Percentiles rank a stretch among this genome's conserved stretches.
Evolutionary conservation across 2,797 vertebrate species (phyloP).

Genomic region (Cyclopterus lumpus): DNA sequence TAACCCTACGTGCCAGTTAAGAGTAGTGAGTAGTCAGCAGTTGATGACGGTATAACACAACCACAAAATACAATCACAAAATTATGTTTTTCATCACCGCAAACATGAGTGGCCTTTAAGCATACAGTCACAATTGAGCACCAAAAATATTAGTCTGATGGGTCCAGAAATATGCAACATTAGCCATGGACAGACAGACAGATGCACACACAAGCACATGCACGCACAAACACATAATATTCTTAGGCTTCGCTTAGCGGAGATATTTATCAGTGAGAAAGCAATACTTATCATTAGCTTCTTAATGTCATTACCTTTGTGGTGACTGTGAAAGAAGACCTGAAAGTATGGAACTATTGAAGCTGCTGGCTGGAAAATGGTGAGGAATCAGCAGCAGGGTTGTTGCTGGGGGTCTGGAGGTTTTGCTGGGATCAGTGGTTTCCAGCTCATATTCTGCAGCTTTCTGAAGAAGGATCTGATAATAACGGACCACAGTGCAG

Average conservation of each 20-base stretch:
- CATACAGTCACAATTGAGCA: not conserved
- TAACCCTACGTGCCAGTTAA: not conserved
- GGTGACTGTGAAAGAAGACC: slow-evolving; percentile 39
- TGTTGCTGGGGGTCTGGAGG: slow-evolving; percentile 15
- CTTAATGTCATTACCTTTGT: slow-evolving; percentile 56
- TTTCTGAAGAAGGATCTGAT: slow-evolving; percentile 64
- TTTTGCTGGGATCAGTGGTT: slow-evolving; percentile 22
- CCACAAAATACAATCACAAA: not conserved
- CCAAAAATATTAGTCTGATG: not conserved
- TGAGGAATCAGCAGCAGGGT: slow-evolving; percentile 28
- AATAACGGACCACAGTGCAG: slow-evolving; percentile 74
- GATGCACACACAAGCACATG: not conserved
- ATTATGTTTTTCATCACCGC: not conserved
- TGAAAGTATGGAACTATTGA: slow-evolving; percentile 31
- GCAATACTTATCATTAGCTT: no score
- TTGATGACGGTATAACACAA: not conserved
- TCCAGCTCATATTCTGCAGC: slow-evolving; percentile 45
- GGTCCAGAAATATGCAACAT: not conserved
- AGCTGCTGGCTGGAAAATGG: slow-evolving; percentile 41
- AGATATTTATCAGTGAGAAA: not conserved
- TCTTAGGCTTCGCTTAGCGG: not conserved
- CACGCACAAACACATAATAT: not conserved
- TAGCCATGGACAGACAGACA: not conserved
- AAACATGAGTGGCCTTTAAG: not conserved
- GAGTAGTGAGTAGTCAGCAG: not conserved